phyloP scores from a whole-genome alignment of 1,140 invertebrate genomes.

The Lysiphlebus fabarum region DNA sequence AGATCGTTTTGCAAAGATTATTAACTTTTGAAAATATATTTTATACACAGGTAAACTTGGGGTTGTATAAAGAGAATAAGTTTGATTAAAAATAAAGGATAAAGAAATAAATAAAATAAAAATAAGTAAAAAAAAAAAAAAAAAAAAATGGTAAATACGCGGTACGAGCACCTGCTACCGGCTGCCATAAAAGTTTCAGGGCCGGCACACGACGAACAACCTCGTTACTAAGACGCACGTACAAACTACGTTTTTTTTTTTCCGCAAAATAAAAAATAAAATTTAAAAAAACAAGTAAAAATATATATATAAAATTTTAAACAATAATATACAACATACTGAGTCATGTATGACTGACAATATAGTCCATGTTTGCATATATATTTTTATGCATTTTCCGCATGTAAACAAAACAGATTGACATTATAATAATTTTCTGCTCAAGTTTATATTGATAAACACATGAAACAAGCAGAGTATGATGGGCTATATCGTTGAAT shows the following conservation, averaged over 20 bases:
- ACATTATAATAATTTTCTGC: too few species aligned
- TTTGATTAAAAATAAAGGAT: not conserved
- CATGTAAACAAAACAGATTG: too few species aligned
- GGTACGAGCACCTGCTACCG: slow-evolving; percentile 18
- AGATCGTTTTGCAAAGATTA: slow-evolving; percentile 20
- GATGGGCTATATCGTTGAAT: too few species aligned
- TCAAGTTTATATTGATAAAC: too few species aligned
- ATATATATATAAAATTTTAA: not conserved
- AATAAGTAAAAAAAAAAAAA: slow-evolving; percentile 5
- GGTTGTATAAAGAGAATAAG: not conserved
- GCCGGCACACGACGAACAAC: slow-evolving; percentile 20
- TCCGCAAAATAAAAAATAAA: slow-evolving; percentile 4
- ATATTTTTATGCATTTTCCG: too few species aligned
- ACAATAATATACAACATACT: not conserved
- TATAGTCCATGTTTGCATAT: too few species aligned
- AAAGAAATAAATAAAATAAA: not conserved
- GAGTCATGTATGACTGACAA: too few species aligned
- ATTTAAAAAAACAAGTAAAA: not conserved
- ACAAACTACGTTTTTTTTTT: slow-evolving; percentile 1
- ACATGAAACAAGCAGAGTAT: too few species aligned
- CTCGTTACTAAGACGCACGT: slow-evolving; percentile 23
- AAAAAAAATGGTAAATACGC: not conserved
- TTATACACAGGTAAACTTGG: too few species aligned
- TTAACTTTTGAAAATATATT: slow-evolving; percentile 1
- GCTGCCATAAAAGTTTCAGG: slow-evolving; percentile 25